Base-by-base conservation (phyloP, 2,113 vertebrate genomes). In the Bufo bufo region DNA sequence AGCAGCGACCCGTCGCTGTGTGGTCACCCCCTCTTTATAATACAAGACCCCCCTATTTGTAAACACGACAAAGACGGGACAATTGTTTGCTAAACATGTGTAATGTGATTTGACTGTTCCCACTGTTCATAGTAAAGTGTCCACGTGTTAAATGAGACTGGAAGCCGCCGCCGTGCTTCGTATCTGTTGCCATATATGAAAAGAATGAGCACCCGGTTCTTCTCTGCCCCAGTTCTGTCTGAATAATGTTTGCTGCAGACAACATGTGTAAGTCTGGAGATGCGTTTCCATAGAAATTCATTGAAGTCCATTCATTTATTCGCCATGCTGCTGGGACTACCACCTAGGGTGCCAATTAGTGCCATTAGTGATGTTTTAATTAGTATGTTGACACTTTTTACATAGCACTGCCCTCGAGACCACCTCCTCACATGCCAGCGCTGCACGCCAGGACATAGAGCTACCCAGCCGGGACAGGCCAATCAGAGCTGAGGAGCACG, bases 381-480 rank as follows among this genome's bases (percentile, higher is more conserved):
- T 88, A 88, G 87, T 88, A 88, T 88, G 87, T 88, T 88, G 87
- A 88, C 87, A 88, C 87, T 88, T 82, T 88, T 88, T 82, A 65
- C 87, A 88, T 88, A 43, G 80, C 5, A 47, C 77, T 87, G 77
- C 58, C 56, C 58, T 50, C 47, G 3, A 83, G 80, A 88, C 86
- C 86, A 88, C 79, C 71, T 52, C 58, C n/a, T 66, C 69, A 83
- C 71, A 63, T 45, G 47, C 19, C 56, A 13, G 33, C 78, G 56
- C 75, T 65, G 82, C 54, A 87, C 61, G 54, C 50, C n/a, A 61
- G 33, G 20, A 88, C 56, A 59, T 43, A 20, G 19, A 66, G 52
- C 56, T 49, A 75, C 4, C 49, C n/a, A 63, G 69, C 23, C 45
- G 4, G 47, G 20, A 23, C n/a, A 13, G 6, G 33, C 45, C 63